Evolutionary conservation across 1,140 invertebrate genomes (phyloP).

Genomic region (Trichogramma pretiosum): DNA sequence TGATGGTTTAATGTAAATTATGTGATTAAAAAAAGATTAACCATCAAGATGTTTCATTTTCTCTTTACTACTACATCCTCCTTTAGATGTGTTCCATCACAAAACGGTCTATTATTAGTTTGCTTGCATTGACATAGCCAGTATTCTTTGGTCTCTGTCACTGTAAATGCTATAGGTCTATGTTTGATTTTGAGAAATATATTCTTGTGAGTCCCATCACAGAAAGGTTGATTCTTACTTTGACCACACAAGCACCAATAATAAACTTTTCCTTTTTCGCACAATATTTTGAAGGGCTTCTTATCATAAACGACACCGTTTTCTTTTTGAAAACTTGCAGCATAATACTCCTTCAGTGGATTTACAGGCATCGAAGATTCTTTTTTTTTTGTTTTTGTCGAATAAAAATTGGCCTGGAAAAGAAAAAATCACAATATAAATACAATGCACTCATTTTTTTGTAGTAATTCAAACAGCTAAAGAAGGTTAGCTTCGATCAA

Average conservation of each 20-base stretch:
- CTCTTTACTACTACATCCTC: slow-evolving; percentile 32
- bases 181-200: slow-evolving; percentile 60
- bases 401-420: background rate
- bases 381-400: slow-evolving; percentile 16
- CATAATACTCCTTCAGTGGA: slow-evolving; percentile 49
- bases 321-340: slow-evolving; percentile 50
- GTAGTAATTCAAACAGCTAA: too few relatives aligned
- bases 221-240: slow-evolving; percentile 88
- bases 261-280: slow-evolving; percentile 77
- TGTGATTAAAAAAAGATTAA: slow-evolving; percentile 18
- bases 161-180: slow-evolving; percentile 72
- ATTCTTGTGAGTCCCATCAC: slow-evolving; percentile 84
- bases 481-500: too few relatives aligned
- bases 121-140: slow-evolving; percentile 99
- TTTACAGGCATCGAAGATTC: slow-evolving; percentile 55
- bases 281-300: slow-evolving; percentile 74
- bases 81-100: slow-evolving; percentile 89
- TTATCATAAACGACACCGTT: slow-evolving; percentile 76
- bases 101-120: slow-evolving; percentile 88
- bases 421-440: background rate
- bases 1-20: slow-evolving; percentile 19
- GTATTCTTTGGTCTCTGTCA: slow-evolving; percentile 85
- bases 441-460: background rate
- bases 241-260: slow-evolving; percentile 89
- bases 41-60: slow-evolving; percentile 1